Conservation (phyloP, 2,113 vertebrate genomes). For the Heterocephalus glaber region DNA sequence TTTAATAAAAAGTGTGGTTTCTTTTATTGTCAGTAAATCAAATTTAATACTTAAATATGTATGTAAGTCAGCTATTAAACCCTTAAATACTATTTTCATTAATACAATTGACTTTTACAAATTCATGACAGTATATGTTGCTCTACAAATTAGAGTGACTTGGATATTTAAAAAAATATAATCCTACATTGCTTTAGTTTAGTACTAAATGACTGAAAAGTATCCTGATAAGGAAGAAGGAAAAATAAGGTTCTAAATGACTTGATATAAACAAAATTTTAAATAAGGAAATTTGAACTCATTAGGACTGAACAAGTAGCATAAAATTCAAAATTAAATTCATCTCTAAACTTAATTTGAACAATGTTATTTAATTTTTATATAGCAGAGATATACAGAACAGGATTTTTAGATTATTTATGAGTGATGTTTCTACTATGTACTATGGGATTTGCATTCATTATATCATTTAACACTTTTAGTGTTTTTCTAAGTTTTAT, state of each 20-base stretch:
- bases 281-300: neutral
- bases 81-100: neutral
- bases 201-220: neutral
- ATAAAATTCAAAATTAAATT: conserved; percentile 13
- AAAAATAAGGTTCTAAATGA: neutral
- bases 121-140: neutral
- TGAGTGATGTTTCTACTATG: neutral
- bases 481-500: neutral
- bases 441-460: neutral
- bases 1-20: conserved; percentile 27
- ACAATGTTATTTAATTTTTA: neutral
- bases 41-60: neutral
- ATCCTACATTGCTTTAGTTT: neutral
- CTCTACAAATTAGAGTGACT: neutral
- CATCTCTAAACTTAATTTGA: neutral
- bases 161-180: neutral
- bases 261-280: neutral
- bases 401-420: neutral
- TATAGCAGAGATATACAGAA: neutral
- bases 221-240: neutral
- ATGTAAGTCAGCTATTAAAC: neutral
- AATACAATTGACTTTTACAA: neutral
- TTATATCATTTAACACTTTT: neutral
- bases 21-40: neutral
- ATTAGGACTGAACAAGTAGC: neutral